These are phyloP conservation scores for Sturmia bella DNA, from an alignment of 2,888 invertebrate species.

Conservation along the genomic window DNA sequence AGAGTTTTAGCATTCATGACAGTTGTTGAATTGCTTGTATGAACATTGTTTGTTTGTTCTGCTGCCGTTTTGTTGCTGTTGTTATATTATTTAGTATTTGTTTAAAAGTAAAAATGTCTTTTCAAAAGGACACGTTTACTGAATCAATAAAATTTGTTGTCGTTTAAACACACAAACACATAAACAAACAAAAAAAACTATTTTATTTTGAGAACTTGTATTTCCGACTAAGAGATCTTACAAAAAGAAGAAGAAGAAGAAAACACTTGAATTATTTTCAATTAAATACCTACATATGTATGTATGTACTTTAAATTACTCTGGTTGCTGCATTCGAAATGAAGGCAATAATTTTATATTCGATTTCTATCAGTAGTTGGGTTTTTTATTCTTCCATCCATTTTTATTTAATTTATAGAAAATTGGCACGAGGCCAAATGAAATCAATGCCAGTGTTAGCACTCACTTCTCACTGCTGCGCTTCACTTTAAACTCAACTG, in stretches of 20 bases:
- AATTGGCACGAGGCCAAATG: constrained; percentile 67
- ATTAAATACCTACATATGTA: no score
- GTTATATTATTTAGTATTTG: constrained; percentile 52
- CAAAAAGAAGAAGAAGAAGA: background rate
- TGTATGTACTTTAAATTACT: constrained; percentile 1
- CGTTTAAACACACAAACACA: no score
- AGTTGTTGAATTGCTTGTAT: constrained; percentile 18
- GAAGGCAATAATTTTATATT: background rate
- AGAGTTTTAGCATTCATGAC: constrained; percentile 59
- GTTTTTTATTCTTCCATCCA: background rate
- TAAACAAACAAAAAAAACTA: constrained; percentile 22
- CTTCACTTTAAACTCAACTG: constrained; percentile 22
- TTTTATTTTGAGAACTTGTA: constrained; percentile 31
- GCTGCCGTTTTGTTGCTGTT: background rate
- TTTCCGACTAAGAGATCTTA: background rate
- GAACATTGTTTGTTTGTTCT: background rate
- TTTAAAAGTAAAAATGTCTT: constrained; percentile 57
- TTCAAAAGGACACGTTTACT: constrained; percentile 63
- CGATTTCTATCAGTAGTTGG: background rate
- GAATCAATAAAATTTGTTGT: constrained; percentile 63
- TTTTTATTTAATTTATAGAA: constrained; percentile 26
- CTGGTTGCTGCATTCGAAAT: background rate
- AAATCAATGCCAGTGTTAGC: constrained; percentile 69
- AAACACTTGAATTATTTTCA: background rate
- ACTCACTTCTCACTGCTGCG: constrained; percentile 13